phyloP scores from a whole-genome alignment of 2,113 vertebrate genomes.

The Leucoraja erinaceus region DNA sequence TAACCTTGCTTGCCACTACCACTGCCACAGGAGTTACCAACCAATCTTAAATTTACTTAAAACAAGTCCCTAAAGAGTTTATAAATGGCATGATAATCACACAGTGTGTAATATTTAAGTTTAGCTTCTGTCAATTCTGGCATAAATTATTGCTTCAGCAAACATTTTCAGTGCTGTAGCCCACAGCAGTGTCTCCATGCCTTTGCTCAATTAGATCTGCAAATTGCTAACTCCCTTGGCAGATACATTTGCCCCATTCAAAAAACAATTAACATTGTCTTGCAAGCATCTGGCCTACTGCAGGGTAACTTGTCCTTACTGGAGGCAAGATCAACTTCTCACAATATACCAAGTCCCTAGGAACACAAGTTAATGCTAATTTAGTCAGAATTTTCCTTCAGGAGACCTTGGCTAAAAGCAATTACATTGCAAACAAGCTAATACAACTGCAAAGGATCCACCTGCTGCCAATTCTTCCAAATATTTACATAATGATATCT shows the following conservation, averaged over 20 bases:
- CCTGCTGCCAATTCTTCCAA: conserved; percentile 52
- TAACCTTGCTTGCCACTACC: background rate
- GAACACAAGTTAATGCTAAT: conserved; percentile 82
- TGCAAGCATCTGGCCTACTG: conserved; percentile 67
- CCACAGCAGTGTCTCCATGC: conserved; percentile 48
- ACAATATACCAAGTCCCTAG: conserved; percentile 54
- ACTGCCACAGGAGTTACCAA: background rate
- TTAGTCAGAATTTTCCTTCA: conserved; percentile 76
- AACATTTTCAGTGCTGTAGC: conserved; percentile 37
- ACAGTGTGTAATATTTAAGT: background rate
- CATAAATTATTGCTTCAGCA: conserved; percentile 20
- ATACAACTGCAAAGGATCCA: conserved; percentile 52
- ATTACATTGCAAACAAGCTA: conserved; percentile 70
- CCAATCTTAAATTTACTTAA: background rate
- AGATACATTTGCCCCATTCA: conserved; percentile 67
- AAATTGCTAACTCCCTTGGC: conserved; percentile 58
- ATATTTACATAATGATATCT: conserved; percentile 66
- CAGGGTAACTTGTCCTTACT: conserved; percentile 72
- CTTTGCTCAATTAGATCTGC: conserved; percentile 53
- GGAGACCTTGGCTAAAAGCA: conserved; percentile 78
- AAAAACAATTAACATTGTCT: conserved; percentile 69
- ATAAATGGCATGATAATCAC: conserved; percentile 1
- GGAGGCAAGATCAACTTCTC: conserved; percentile 72
- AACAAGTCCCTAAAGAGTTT: background rate
- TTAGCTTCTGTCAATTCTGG: conserved; percentile 13